These are phyloP conservation scores for Caenorhabditis sp. DNA, from an alignment of 2,888 invertebrate genomes.

Conservation along the genomic window DNA sequence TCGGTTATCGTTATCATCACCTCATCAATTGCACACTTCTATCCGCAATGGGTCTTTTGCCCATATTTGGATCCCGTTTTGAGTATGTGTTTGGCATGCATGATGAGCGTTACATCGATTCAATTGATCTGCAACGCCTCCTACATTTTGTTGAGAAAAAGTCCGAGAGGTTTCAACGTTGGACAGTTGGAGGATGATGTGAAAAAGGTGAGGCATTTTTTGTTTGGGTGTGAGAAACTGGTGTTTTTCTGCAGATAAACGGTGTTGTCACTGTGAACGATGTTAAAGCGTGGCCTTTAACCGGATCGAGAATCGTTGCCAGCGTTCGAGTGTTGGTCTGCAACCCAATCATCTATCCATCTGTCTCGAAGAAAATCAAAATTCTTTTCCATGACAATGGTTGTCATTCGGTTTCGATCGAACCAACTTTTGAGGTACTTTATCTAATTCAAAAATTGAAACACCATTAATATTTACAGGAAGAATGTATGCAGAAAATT, in stretches of 20 bases:
- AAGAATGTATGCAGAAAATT: neutral
- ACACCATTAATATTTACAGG: neutral
- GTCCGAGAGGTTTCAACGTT: slow-evolving; percentile 91
- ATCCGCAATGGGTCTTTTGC: slow-evolving; percentile 74
- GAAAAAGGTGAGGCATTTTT: slow-evolving; percentile 43
- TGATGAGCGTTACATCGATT: slow-evolving; percentile 50
- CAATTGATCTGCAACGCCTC: slow-evolving; percentile 85
- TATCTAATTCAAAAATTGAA: neutral
- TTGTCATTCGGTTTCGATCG: slow-evolving; percentile 75
- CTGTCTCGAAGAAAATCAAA: slow-evolving; percentile 72
- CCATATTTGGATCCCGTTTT: slow-evolving; percentile 89
- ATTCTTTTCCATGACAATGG: slow-evolving; percentile 73
- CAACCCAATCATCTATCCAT: slow-evolving; percentile 72
- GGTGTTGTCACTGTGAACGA: slow-evolving; percentile 73
- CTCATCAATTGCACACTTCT: slow-evolving; percentile 78
- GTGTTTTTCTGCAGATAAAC: slow-evolving; percentile 68
- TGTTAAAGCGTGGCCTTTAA: slow-evolving; percentile 71
- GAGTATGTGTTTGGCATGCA: slow-evolving; percentile 37
- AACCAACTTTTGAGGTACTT: slow-evolving; percentile 71
- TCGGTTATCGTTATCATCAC: slow-evolving; percentile 89
- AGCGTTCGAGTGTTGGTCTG: slow-evolving; percentile 65
- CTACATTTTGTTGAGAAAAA: slow-evolving; percentile 93
- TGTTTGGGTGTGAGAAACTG: neutral
- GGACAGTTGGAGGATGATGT: slow-evolving; percentile 66
- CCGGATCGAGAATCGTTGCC: slow-evolving; percentile 65